Evolutionary conservation across 2,797 vertebrate species (phyloP).

Genomic region (Melanotaenia boesemani): DNA sequence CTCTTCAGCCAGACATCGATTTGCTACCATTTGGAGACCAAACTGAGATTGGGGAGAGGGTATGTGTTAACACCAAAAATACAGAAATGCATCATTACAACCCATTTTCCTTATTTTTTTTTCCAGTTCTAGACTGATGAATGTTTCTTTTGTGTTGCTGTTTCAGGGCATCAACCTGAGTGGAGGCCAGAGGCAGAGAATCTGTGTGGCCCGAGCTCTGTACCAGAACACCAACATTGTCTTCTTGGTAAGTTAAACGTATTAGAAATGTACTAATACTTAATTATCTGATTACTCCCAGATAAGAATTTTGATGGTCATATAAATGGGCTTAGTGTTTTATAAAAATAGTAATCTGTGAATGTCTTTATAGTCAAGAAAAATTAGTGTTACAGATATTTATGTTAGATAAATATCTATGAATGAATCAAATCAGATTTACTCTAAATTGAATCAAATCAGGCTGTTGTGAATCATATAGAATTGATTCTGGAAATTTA

Average conservation of each 20-base stretch:
- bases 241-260: constrained; percentile 89
- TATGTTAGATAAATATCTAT: too few species aligned
- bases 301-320: too few species aligned
- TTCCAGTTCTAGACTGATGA: background rate
- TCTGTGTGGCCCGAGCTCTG: constrained; percentile 95
- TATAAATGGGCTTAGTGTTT: too few species aligned
- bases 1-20: constrained; percentile 97
- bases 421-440: too few species aligned
- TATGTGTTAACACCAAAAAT: constrained; percentile 54
- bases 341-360: too few species aligned
- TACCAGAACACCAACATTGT: constrained; percentile 99
- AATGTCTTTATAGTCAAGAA: too few species aligned
- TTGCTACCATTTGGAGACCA: constrained; percentile 97
- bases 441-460: too few species aligned
- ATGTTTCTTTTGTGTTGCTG: background rate
- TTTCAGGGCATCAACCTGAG: constrained; percentile 97
- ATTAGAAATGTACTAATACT: too few species aligned
- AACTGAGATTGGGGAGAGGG: constrained; percentile 98
- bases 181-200: constrained; percentile 96
- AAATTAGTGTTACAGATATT: too few species aligned
- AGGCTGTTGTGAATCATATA: too few species aligned
- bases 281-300: too few species aligned
- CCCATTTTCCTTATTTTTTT: background rate
- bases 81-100: background rate
- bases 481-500: too few species aligned